These are phyloP conservation scores for Cathartes aura DNA, from an alignment of 2,113 vertebrate genomes.

Conservation along the genomic window DNA sequence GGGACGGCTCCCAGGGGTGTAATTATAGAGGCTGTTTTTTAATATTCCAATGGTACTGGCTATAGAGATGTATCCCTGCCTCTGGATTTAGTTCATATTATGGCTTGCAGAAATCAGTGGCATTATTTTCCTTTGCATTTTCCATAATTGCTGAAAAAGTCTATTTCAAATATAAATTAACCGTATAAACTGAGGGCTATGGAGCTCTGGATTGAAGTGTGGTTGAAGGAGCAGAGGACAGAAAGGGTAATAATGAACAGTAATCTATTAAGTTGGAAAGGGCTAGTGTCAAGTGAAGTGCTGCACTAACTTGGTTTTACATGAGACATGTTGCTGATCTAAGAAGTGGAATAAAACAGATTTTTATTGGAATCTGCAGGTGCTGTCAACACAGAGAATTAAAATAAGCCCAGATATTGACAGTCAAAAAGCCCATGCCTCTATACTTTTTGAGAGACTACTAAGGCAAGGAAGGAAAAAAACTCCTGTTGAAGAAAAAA, in stretches of 20 bases:
- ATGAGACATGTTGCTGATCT: neutral
- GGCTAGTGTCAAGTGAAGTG: neutral
- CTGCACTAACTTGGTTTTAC: neutral
- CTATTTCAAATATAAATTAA: conserved; percentile 23
- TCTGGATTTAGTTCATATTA: conserved; percentile 60
- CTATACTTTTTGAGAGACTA: neutral
- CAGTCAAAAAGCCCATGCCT: neutral
- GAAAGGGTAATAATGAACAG: neutral
- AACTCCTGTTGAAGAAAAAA: neutral
- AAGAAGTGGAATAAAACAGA: neutral
- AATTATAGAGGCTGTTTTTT: conserved; percentile 69
- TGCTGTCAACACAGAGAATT: neutral
- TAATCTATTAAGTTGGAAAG: neutral
- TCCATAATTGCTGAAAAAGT: neutral
- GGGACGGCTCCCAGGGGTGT: conserved; percentile 59
- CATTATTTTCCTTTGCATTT: conserved; percentile 45
- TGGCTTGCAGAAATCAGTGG: conserved; percentile 42
- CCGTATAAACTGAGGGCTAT: neutral
- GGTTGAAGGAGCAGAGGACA: neutral
- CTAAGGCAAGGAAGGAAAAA: neutral
- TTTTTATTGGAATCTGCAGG: neutral
- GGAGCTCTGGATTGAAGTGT: neutral
- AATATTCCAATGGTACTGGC: conserved; percentile 53
- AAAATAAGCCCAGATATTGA: neutral
- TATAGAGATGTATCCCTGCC: conserved; percentile 28